A percentile compares a stretch with the other conserved stretches of the same genome.
phyloP scores from a whole-genome alignment of 2,113 vertebrate genomes.

The Orthonyx spaldingii region DNA sequence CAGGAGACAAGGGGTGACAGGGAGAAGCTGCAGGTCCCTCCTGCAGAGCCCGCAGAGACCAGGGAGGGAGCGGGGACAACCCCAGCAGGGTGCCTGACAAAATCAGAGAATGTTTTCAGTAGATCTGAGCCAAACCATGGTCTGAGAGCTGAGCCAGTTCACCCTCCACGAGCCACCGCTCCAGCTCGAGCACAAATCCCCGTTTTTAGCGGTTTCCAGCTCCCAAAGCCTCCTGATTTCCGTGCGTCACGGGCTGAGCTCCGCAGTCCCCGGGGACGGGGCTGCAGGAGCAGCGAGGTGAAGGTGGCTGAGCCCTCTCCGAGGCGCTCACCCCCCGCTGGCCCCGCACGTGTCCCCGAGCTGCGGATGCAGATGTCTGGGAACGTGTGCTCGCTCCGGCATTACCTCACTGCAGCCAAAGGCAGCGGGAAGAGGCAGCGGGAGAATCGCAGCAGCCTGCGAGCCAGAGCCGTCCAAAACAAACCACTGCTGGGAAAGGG shows the following conservation, averaged over 20 bases:
- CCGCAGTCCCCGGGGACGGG: not conserved
- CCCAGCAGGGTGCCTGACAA: accelerated
- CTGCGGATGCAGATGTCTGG: not conserved
- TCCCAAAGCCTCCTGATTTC: not conserved
- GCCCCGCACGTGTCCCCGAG: not conserved
- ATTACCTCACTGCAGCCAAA: not conserved
- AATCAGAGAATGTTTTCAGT: accelerated
- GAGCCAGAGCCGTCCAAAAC: not conserved
- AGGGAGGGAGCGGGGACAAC: not conserved
- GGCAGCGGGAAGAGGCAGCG: not conserved
- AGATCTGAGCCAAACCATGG: not conserved
- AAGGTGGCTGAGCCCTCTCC: not conserved
- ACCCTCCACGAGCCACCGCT: not conserved
- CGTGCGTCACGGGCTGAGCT: not conserved
- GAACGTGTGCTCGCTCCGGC: not conserved
- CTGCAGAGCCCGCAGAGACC: not conserved
- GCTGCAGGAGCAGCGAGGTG: not conserved
- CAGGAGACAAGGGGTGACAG: not conserved
- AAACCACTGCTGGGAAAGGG: not conserved
- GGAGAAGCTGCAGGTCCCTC: not conserved
- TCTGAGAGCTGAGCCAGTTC: not conserved
- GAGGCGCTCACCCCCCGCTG: not conserved
- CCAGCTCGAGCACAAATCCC: not conserved
- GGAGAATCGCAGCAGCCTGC: not conserved
- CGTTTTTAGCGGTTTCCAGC: not conserved